Percentiles rank a stretch among this genome's conserved stretches.
phyloP scores from a whole-genome alignment of 2,888 invertebrate species.

The Lasioglossum morio region DNA sequence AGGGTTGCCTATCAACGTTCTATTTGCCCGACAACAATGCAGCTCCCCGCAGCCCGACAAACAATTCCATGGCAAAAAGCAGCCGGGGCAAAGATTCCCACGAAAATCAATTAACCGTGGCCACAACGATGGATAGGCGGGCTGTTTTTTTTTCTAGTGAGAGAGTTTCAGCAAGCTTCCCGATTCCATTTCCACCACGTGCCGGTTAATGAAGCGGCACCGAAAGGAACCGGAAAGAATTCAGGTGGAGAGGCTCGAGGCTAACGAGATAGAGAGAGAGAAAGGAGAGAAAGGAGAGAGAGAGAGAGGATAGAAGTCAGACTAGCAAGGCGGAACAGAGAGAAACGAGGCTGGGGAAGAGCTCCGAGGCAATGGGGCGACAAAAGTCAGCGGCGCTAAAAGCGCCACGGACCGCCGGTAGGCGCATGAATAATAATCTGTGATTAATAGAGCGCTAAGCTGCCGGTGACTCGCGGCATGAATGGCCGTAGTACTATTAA shows the following conservation, averaged over 20 bases:
- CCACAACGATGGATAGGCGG: constrained; percentile 33
- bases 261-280: neutral
- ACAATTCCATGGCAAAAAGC: neutral
- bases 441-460: constrained; percentile 82
- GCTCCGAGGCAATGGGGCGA: constrained; percentile 65
- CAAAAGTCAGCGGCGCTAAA: constrained; percentile 74
- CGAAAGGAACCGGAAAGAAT: constrained; percentile 66
- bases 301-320: neutral
- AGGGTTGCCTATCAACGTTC: neutral
- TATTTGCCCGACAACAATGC: neutral
- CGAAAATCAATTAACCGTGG: constrained; percentile 63
- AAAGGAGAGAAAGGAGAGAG: constrained; percentile 12
- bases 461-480: constrained; percentile 77
- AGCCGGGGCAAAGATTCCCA: constrained; percentile 41
- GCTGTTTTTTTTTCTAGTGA: constrained; percentile 29
- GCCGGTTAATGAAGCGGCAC: constrained; percentile 69
- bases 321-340: constrained; percentile 4
- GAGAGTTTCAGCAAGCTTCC: constrained; percentile 23
- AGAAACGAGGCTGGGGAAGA: constrained; percentile 44
- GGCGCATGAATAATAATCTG: constrained; percentile 81
- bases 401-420: constrained; percentile 66
- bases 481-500: constrained; percentile 80
- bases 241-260: constrained; percentile 19
- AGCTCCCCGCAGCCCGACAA: neutral
- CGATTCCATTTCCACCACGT: constrained; percentile 61